These are phyloP conservation scores for Sarotherodon lohbergeri DNA, from an alignment of 2,113 vertebrate genomes.

Conservation along the genomic window DNA sequence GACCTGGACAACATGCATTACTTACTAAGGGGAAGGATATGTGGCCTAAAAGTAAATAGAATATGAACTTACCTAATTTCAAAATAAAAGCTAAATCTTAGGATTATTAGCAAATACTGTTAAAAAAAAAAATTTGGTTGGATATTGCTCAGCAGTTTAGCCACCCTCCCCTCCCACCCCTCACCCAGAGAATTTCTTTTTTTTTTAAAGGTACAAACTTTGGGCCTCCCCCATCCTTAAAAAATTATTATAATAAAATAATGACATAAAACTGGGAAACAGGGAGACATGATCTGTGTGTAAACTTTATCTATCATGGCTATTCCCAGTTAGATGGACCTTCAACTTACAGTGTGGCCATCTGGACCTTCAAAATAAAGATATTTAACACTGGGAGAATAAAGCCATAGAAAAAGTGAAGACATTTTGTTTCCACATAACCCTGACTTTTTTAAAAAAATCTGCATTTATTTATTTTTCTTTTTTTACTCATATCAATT, in stretches of 20 bases:
- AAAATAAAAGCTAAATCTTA: constrained; percentile 34
- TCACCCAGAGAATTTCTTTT: background rate
- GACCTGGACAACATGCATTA: constrained; percentile 38
- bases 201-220: constrained; percentile 13
- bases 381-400: constrained; percentile 43
- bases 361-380: constrained; percentile 31
- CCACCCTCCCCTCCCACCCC: background rate
- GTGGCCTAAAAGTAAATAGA: background rate
- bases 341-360: constrained; percentile 38
- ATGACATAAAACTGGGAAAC: background rate
- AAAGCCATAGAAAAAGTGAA: constrained; percentile 52
- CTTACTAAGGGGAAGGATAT: background rate
- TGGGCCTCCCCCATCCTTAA: background rate
- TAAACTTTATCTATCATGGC: constrained; percentile 60
- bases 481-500: constrained; percentile 49
- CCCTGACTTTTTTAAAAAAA: constrained; percentile 49
- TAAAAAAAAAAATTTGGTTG: constrained; percentile 41
- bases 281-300: constrained; percentile 22
- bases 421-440: constrained; percentile 46
- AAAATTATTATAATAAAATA: background rate
- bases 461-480: constrained; percentile 56
- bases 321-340: constrained; percentile 46
- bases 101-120: constrained; percentile 57
- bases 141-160: constrained; percentile 61
- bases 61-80: constrained; percentile 4